A percentile compares a stretch with the other conserved stretches of the same genome.
These are phyloP conservation scores for Xenotilapia leptura DNA, from an alignment of 2,113 vertebrate species.

Conservation along the genomic window DNA sequence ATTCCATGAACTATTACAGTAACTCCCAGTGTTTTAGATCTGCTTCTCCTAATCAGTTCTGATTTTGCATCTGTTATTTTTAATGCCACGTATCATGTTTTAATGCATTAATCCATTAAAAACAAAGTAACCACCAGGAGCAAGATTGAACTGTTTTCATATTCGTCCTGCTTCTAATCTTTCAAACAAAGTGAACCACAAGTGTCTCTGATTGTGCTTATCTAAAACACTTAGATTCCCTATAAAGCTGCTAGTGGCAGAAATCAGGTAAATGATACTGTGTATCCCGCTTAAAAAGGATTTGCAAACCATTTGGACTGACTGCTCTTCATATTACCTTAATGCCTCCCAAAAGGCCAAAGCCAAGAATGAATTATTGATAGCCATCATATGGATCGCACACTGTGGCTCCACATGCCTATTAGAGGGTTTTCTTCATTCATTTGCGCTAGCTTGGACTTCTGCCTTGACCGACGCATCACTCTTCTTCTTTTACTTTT, in stretches of 20 bases:
- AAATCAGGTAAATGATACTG: constrained; percentile 53
- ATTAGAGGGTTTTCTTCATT: constrained; percentile 68
- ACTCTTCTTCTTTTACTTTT: constrained; percentile 61
- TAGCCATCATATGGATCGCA: constrained; percentile 69
- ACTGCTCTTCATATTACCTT: constrained; percentile 72
- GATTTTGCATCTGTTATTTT: not conserved
- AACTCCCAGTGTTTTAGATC: not conserved
- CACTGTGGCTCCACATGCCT: constrained; percentile 65
- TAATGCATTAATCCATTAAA: not conserved
- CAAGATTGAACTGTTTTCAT: constrained; percentile 27
- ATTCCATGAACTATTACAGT: not conserved
- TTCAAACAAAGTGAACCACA: constrained; percentile 43
- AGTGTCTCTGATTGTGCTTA: constrained; percentile 41
- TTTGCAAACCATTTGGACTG: constrained; percentile 68
- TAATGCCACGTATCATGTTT: not conserved
- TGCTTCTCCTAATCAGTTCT: not conserved
- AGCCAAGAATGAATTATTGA: constrained; percentile 72
- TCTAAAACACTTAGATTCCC: constrained; percentile 45
- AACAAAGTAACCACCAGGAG: not conserved
- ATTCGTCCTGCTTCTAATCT: constrained; percentile 1
- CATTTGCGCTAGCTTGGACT: constrained; percentile 64
- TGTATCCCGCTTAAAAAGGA: constrained; percentile 63
- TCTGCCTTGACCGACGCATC: constrained; percentile 53
- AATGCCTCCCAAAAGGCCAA: constrained; percentile 71
- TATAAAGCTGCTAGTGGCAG: constrained; percentile 52